Evolutionary conservation across 2,113 vertebrate species (phyloP).

Genomic region (Seriola aureovittata): DNA sequence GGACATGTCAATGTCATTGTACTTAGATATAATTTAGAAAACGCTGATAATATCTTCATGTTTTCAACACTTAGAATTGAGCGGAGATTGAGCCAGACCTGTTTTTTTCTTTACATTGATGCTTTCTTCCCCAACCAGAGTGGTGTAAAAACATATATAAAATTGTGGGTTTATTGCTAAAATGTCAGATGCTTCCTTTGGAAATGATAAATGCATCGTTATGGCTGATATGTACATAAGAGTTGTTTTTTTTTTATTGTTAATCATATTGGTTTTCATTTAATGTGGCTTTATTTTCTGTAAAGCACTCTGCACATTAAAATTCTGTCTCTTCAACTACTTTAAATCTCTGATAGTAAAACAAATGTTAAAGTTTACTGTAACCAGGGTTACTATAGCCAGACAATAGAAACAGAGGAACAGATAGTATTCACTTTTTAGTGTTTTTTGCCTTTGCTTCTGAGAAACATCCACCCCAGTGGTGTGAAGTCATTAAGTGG

Average conservation of each 20-base stretch:
- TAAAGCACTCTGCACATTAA: slow-evolving; percentile 3
- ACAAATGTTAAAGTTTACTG: background rate
- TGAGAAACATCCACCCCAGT: background rate
- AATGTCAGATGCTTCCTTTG: background rate
- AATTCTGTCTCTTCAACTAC: background rate
- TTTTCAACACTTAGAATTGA: background rate
- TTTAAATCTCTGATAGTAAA: slow-evolving; percentile 16
- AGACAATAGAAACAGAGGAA: background rate
- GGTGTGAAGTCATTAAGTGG: background rate
- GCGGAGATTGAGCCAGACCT: background rate
- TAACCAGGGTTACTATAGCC: background rate
- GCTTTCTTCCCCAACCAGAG: background rate
- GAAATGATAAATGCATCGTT: background rate
- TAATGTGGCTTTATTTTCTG: slow-evolving; percentile 37
- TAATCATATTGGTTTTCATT: slow-evolving; percentile 48
- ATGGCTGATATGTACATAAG: slow-evolving; percentile 3
- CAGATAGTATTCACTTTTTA: background rate
- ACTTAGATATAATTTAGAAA: background rate
- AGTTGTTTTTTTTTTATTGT: slow-evolving; percentile 8
- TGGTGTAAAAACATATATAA: background rate
- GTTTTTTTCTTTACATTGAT: background rate
- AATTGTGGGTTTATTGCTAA: background rate
- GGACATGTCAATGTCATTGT: background rate
- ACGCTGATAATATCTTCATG: background rate
- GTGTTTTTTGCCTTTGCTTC: background rate